Evolutionary conservation across 2,113 vertebrate species (phyloP), one percentile per base, ranked within the genome.

Genomic region (Zosterops lateralis): DNA sequence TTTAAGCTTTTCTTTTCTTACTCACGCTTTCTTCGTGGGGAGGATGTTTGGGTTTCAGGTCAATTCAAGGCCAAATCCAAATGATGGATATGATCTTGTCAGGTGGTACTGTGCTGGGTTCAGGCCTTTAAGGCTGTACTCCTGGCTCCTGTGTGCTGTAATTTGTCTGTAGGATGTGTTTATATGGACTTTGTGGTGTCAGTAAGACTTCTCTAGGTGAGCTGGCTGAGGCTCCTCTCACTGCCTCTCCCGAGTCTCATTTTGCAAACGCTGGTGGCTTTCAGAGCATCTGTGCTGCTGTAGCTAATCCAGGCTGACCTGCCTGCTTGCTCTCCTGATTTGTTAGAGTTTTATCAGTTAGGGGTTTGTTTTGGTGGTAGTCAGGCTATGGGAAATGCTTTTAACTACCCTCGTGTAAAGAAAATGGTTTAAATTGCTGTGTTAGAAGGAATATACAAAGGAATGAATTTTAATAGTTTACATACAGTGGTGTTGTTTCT

Each of bases 21-120:
- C 70, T 93, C 24, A 29, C 38, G 10, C 47, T 77, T 88, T 89
- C 34, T 77, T 1, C 56, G 36, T 5, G 1, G 57, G 84, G 65
- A 91, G 24, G 47, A 40, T 25, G 48, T 51, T 81, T 77, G 70
- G 57, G 58, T 92, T 94, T 95, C 83, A 77, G 64, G 88, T 94
- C 80, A 84, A 72, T 64, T 65, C 40, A 26, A 74, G 75, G 86
- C 72, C 80, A 70, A 21, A 71, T 78, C 25, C 61, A 65, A 51
- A 29, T 81, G 86, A 76, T 10, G 14, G 83, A 48, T 89, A 56
- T 84, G 10, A 75, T 50, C n/a, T 36, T 60, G 42, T 53, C 54
- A 12, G 31, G 2, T 47, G 51, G 34, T 71, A 42, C 66, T 67
- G 19, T 36, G 50, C 36, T 45, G 81, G 57, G 36, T 48, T 75